Evolutionary conservation across 2,113 vertebrate species (phyloP), one percentile per base, ranked within the genome.

Genomic region (Girardinichthys multiradiatus): DNA sequence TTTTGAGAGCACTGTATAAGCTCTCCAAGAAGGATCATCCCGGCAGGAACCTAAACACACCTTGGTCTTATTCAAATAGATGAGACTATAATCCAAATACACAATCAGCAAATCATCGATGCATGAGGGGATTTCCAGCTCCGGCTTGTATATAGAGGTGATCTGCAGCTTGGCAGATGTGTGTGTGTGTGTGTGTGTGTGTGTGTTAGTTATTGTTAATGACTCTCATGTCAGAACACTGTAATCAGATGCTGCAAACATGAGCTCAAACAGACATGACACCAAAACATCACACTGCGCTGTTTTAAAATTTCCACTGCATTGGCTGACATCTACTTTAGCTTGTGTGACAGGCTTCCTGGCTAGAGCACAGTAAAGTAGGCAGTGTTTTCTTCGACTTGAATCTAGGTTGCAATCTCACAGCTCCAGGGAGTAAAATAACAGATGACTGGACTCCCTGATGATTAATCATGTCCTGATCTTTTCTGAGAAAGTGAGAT

Each of bases 181-280:
- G 14, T 42, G 72, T 82, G 85, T 86, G 89, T 83, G 82, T n/a
- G n/a, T n/a, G n/a, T n/a, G n/a, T n/a, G n/a, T n/a, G n/a, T 82
- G 85, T 86, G 89, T 84, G 82, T 86, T 10, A 48, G 57, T 72
- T 66, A 29, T 79, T 42, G 74, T 74, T 85, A 83, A 81, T 74
- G 74, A 80, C 76, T 68, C 66, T 79, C 74, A 89, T 82, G 77
- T 85, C 88, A 71, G 86, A 90, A 90, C 76, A 82, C 67, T 72
- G 81, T 84, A 80, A 92, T 87, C 84, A 85, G 72, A 87, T 24
- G 79, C 79, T 62, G 77, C 72, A 64, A 80, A 82, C 87, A 86
- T 37, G 57, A 84, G 72, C 71, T 57, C 74, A 59, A 77, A 28
- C 77, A 33, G 48, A 82, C 80, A 77, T 77, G 74, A 86, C 89